phyloP scores from a whole-genome alignment of 2,113 vertebrate genomes.

The Anarhynchus alexandrinus region DNA sequence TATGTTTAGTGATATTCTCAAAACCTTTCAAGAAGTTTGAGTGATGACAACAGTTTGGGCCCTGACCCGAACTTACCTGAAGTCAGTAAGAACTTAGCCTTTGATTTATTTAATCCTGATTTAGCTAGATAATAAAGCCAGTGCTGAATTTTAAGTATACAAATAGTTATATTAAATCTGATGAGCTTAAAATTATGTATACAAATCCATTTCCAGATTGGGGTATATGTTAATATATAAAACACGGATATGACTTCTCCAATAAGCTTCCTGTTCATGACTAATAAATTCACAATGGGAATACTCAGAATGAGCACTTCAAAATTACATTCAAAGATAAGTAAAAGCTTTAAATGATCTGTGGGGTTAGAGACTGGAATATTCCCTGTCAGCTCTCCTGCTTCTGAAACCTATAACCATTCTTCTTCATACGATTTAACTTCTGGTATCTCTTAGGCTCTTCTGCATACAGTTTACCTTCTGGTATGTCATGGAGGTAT shows the following conservation, averaged over 20 bases:
- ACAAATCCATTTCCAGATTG: slow-evolving; percentile 43
- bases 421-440: not conserved
- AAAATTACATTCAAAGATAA: not conserved
- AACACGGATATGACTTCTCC: not conserved
- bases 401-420: not conserved
- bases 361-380: not conserved
- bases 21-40: not conserved
- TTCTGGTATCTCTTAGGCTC: not conserved
- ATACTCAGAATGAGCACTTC: not conserved
- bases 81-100: slow-evolving; percentile 6
- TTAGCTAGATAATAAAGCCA: slow-evolving; percentile 25
- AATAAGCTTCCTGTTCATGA: not conserved
- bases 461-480: not conserved
- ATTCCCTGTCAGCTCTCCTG: not conserved
- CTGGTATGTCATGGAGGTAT: not conserved
- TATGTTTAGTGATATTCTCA: not conserved
- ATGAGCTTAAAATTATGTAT: slow-evolving; percentile 17
- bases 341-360: not conserved
- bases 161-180: not conserved
- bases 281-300: slow-evolving; percentile 7
- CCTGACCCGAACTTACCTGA: not conserved
- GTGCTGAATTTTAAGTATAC: slow-evolving; percentile 48
- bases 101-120: slow-evolving; percentile 36
- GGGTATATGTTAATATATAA: not conserved
- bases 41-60: not conserved